Conservation (phyloP, 92 coral and sea anemone species). For the Pocillopora meandrina region DNA sequence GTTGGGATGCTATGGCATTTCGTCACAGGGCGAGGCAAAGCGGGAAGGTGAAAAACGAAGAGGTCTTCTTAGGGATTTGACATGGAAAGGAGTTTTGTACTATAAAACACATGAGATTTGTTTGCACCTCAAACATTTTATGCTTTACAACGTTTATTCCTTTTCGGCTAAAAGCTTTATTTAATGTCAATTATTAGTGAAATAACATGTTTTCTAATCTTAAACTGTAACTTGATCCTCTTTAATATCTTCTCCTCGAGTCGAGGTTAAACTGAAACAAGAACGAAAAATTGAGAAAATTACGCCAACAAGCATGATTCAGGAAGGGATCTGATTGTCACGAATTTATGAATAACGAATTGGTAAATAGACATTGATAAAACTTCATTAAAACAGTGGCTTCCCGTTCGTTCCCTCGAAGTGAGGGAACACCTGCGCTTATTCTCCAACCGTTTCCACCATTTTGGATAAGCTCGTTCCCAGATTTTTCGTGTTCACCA, state of each 20-base stretch:
- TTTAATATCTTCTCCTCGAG: not conserved
- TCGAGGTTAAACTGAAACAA: not conserved
- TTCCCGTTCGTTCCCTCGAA: not conserved
- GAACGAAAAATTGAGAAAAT: not conserved
- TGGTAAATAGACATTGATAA: too few species aligned
- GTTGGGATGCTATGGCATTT: too few species aligned
- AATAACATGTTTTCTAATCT: not conserved
- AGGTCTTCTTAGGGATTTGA: not conserved
- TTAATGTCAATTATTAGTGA: not conserved
- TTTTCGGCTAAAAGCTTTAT: not conserved
- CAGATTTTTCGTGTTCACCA: too few species aligned
- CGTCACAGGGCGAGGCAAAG: too few species aligned
- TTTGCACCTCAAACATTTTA: not conserved
- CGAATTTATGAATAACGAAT: too few species aligned
- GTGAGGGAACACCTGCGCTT: not conserved
- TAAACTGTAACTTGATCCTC: not conserved
- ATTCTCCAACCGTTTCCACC: not conserved
- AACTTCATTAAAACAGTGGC: not conserved
- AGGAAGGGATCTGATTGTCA: too few species aligned
- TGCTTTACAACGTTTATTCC: constrained; percentile 1
- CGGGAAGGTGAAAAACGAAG: not conserved
- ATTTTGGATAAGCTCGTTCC: too few species aligned
- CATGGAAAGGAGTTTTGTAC: not conserved
- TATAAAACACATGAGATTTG: not conserved
- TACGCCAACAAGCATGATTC: too few species aligned